Conservation (phyloP, 1,140 invertebrate genomes). For the Drosophila insularis region DNA sequence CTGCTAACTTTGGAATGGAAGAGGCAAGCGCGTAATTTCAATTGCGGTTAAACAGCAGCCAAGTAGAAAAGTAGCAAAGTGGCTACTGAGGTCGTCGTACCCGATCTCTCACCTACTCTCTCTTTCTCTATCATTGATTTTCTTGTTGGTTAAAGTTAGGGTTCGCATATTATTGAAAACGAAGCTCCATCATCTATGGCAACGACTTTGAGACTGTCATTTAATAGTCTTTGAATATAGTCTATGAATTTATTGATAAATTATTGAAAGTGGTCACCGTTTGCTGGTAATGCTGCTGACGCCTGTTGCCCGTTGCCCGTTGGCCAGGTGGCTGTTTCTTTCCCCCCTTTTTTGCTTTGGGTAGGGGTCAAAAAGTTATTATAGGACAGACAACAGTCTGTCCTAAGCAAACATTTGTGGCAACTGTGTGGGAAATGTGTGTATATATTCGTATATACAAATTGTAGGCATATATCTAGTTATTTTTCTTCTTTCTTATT, state of each 20-base stretch:
- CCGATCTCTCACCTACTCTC: not conserved
- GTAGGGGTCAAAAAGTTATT: slow-evolving; percentile 51
- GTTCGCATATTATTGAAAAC: slow-evolving; percentile 66
- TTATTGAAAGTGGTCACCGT: slow-evolving; percentile 54
- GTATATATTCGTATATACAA: slow-evolving; percentile 25
- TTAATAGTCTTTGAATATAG: slow-evolving; percentile 33
- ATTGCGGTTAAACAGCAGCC: slow-evolving; percentile 80
- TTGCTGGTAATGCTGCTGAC: slow-evolving; percentile 14
- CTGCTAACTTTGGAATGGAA: slow-evolving; percentile 57
- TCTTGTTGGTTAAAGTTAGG: slow-evolving; percentile 31
- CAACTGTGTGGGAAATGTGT: slow-evolving; percentile 49
- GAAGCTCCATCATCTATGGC: slow-evolving; percentile 57
- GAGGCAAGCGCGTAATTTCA: slow-evolving; percentile 72
- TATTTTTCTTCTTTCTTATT: slow-evolving; percentile 73
- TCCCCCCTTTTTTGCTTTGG: slow-evolving; percentile 7
- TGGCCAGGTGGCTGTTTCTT: slow-evolving; percentile 7
- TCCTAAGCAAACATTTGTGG: slow-evolving; percentile 74
- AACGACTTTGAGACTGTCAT: slow-evolving; percentile 33
- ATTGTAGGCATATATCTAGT: slow-evolving; percentile 24
- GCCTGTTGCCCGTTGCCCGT: slow-evolving; percentile 8
- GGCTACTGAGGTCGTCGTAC: slow-evolving; percentile 21
- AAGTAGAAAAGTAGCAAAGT: slow-evolving; percentile 73
- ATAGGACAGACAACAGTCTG: not conserved
- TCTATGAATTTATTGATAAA: slow-evolving; percentile 71
- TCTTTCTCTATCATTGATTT: not conserved